Base-by-base conservation (phyloP, 37 sponge, comb jelly and placozoan species). In the Geodia barretti region DNA sequence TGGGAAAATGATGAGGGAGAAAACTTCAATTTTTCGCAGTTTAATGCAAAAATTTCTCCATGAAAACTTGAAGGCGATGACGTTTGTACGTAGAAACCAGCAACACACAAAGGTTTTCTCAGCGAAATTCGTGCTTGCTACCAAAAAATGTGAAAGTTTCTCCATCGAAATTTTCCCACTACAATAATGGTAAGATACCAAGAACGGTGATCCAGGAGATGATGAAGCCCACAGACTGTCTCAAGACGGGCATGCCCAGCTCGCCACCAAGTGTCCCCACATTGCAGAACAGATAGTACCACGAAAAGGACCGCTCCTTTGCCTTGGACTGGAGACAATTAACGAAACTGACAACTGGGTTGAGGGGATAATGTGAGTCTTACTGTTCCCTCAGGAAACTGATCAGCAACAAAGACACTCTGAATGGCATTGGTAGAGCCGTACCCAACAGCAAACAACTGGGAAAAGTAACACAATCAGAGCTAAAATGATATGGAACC, bases 401-500 rank as follows among this genome's bases (percentile, higher is more conserved):
- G 92, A 54, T 91, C 80, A 35, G 79, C 92, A 37, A 91, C 88
- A 79, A 91, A 83, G 9, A 91, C 92, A 91, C 92, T 91, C 72
- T 86, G 88, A 8, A 91, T 80, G 24, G 84, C 65, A 33, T 84
- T 82, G 17, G 72, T 78, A 24, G 81, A 86, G 0, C 92, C 92
- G 61, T 83, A 87, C 36, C 87, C 83, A 14, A 91, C 35, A 66
- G 92, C 79, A 59, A 76, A 87, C 40, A 87, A 28, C 92, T 91
- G 64, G 31, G 41, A 24, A 17, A 14, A 47, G 54, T n/a, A n/a
- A n/a, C n/a, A n/a, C n/a, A n/a, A n/a, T n/a, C n/a, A n/a, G n/a
- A n/a, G n/a, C n/a, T n/a, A n/a, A n/a, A n/a, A n/a, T n/a, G n/a
- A n/a, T n/a, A n/a, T n/a, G n/a, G n/a, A n/a, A n/a, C n/a, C n/a